Conservation (phyloP, 2,888 invertebrate genomes). For the Trypoxylon attenuatum region DNA sequence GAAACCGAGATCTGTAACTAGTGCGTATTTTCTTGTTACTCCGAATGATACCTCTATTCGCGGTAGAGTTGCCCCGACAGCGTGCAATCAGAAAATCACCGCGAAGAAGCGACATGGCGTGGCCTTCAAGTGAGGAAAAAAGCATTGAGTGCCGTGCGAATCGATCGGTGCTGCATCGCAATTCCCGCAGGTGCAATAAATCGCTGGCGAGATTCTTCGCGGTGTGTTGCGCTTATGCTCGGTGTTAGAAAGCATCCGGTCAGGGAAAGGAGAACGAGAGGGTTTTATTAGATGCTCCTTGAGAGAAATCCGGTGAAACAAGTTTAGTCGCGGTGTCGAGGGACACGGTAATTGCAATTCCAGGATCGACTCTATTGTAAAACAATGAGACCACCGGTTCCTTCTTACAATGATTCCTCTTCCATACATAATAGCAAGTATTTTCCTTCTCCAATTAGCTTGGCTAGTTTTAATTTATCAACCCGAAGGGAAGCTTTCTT, state of each 20-base stretch:
- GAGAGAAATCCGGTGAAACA: background rate
- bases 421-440: too few species aligned
- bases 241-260: constrained; percentile 3
- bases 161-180: constrained; percentile 28
- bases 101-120: background rate
- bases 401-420: too few species aligned
- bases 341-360: too few species aligned
- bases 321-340: background rate
- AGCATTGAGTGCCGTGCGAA: constrained; percentile 23
- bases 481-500: too few species aligned
- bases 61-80: too few species aligned
- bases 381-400: too few species aligned
- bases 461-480: too few species aligned
- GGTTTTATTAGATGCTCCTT: constrained; percentile 26
- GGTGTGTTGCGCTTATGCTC: constrained; percentile 15
- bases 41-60: too few species aligned
- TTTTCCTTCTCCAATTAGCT: too few species aligned
- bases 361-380: too few species aligned
- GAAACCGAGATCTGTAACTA: too few species aligned
- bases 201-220: constrained; percentile 36
- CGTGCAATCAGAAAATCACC: constrained; percentile 19
- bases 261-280: constrained; percentile 15
- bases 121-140: constrained; percentile 8
- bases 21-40: too few species aligned
- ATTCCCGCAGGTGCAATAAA: constrained; percentile 52